These are phyloP conservation scores for Heterochromis multidens DNA, from an alignment of 2,113 vertebrate species.

Conservation along the genomic window DNA sequence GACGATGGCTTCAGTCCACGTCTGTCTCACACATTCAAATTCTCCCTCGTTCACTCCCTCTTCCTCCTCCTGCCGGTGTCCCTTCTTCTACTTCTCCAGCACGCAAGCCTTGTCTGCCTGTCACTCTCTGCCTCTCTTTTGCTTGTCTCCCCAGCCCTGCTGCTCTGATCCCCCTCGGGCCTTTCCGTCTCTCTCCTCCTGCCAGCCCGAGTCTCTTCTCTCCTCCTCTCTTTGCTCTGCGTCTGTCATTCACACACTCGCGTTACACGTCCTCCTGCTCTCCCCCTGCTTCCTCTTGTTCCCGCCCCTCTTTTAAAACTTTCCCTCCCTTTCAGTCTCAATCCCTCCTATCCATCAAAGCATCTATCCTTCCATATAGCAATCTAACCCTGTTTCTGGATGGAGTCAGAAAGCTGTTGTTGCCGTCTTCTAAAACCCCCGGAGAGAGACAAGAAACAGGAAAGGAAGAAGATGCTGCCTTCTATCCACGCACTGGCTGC, in stretches of 20 bases:
- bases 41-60: conserved; percentile 67
- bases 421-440: conserved; percentile 34
- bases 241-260: conserved; percentile 67
- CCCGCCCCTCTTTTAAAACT: conserved; percentile 67
- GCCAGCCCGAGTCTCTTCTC: conserved; percentile 57
- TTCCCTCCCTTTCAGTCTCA: conserved; percentile 56
- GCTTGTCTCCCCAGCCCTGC: conserved; percentile 29
- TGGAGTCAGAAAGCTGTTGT: conserved; percentile 37
- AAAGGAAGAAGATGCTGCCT: conserved; percentile 56
- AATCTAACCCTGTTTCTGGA: conserved; percentile 33
- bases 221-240: conserved; percentile 45
- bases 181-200: conserved; percentile 61
- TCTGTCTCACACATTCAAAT: conserved; percentile 70
- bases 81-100: conserved; percentile 48
- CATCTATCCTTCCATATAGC: conserved; percentile 53
- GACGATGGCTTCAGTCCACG: conserved; percentile 58
- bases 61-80: conserved; percentile 49
- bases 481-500: conserved; percentile 50
- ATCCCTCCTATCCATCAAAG: conserved; percentile 60
- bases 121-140: conserved; percentile 48
- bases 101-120: conserved; percentile 38
- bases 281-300: conserved; percentile 51
- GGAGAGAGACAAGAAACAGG: conserved; percentile 26
- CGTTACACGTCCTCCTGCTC: conserved; percentile 51
- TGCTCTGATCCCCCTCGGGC: conserved; percentile 56